Evolutionary conservation across 1,140 invertebrate species (phyloP), one percentile per base, ranked within the genome.

Genomic region (Drosophila malerkotliana): DNA sequence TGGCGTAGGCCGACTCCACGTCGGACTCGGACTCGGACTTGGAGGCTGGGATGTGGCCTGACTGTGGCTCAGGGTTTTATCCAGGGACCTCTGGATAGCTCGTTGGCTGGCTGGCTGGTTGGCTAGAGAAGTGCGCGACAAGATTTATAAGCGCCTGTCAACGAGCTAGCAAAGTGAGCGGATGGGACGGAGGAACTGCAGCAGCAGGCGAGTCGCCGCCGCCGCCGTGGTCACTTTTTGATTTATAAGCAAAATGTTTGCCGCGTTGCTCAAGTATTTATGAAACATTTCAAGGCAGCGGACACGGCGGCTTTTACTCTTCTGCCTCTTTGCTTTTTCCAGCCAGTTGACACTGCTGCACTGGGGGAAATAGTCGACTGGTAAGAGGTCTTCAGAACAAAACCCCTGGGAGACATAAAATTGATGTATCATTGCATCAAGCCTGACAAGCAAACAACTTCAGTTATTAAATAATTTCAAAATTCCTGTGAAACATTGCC

Each of bases 111-210:
- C 2, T 15, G 39, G n/a, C 15, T 32, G 45, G 14, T 15, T 44
- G 39, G 39, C 14, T 44, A 15, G 56, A 74, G 68, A 83, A 84
- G 80, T 88, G 78, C 82, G 83, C 82, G 82, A 87, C 82, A 88
- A 88, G 83, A 88, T 88, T 88, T 88, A 88, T 88, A 88, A 88
- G 83, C 83, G 83, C 72, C 83, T 88, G 83, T 88, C 83, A 88
- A 79, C 83, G 79, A 78, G 63, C 49, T 34, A 51, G 47, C 67
- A 69, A 68, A 68, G 53, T 18, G 48, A 45, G 41, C 30, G 59
- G 51, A 41, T 53, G 49, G 66, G 66, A 54, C 39, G 61, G 61
- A 54, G 61, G 67, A 54, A 68, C 61, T 55, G 66, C 67, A 56
- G 53, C 67, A 52, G 53, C 67, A 52, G 28, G 49, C 51, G 26